Base-by-base conservation (phyloP, 1,140 invertebrate genomes). In the Drosophila tsacasi region DNA sequence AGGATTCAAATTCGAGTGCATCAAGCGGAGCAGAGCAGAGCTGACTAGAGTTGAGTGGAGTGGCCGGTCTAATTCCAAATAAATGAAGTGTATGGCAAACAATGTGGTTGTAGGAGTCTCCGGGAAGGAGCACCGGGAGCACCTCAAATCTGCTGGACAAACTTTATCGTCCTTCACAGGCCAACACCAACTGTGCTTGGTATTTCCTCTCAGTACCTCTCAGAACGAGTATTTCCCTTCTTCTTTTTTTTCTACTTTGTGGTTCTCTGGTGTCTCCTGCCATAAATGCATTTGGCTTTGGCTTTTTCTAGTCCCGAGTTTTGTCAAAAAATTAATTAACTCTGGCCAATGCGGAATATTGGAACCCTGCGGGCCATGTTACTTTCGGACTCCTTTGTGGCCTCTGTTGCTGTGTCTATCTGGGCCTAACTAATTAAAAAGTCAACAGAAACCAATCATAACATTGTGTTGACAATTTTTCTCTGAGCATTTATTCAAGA, bases 1-100 rank as follows among this genome's bases (percentile, higher is more conserved):
- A 91, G 84, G 89, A 91, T 91, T 91, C 89, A 91, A 91, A 91
- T 90, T 91, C 86, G 82, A 85, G 85, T 90, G 84, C 84, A 89
- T 75, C 79, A 63, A 50, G 59, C 66, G 76, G 62, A 44, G 58
- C 66, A 39, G 62, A 44, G 58, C 66, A 23, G 55, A 23, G 32
- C 32, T 0, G 50, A 50, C 25, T 30, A 50, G 64, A 50, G 58
- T 49, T 12, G 49, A 65, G 62, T 61, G 44, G 63, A 81, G 87
- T 79, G 74, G 69, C 71, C 66, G 64, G 67, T 79, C 79, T 91
- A 91, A 91, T 91, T 84, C 89, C 83, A 91, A 91, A 91, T 91
- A 91, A 91, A 91, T 91, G 89, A 91, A 91, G 89, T 91, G 83
- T 84, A 90, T 84, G 81, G 81, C 86, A 90, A 90, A 90, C 85